phyloP scores from a whole-genome alignment of 2,113 vertebrate species.

The Psephotus haematonotus region DNA sequence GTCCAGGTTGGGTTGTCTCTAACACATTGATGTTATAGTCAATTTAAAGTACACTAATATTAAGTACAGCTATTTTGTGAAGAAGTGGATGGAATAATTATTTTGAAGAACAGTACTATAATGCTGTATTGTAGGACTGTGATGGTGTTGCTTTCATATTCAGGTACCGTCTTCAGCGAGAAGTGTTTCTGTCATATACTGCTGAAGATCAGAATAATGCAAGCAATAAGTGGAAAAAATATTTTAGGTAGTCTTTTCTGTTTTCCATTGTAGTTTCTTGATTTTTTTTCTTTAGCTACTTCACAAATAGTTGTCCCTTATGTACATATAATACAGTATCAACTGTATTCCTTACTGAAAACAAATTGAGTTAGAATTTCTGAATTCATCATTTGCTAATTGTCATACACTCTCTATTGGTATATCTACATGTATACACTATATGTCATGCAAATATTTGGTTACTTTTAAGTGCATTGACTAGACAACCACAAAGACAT shows the following conservation, averaged over 20 bases:
- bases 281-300: neutral
- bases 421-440: neutral
- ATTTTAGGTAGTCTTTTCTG: neutral
- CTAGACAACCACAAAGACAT: neutral
- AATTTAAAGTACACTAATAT: neutral
- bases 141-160: neutral
- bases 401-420: neutral
- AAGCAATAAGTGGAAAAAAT: neutral
- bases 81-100: neutral
- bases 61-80: neutral
- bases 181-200: neutral
- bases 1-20: constrained; percentile 82
- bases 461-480: neutral
- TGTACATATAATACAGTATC: neutral
- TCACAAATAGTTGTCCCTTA: neutral
- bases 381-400: neutral
- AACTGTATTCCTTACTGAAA: neutral
- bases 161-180: neutral
- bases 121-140: neutral
- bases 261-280: neutral
- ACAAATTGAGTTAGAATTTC: neutral
- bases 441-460: neutral
- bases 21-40: neutral
- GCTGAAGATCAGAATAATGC: neutral
- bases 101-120: neutral